These are phyloP conservation scores for Nephrocerus scutellatus DNA, from an alignment of 2,888 invertebrate genomes.

Conservation along the genomic window DNA sequence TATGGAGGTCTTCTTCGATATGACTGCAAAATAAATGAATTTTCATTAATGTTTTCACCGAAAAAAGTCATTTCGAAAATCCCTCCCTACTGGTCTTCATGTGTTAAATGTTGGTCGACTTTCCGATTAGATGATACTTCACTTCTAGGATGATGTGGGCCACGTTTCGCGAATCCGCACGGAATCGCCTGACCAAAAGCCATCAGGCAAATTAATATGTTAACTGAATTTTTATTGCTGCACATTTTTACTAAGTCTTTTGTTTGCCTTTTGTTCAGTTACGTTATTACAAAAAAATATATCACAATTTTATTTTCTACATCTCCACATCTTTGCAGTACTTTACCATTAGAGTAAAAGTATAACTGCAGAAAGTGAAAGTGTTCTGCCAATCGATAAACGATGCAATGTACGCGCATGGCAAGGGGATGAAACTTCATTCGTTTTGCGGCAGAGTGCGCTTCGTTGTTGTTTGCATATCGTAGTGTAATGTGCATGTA, in stretches of 20 bases:
- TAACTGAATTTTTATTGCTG: slow-evolving; percentile 27
- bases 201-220: slow-evolving; percentile 37
- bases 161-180: slow-evolving; percentile 46
- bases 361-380: too few species aligned
- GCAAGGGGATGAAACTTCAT: too few species aligned
- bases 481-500: too few species aligned
- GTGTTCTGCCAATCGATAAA: too few species aligned
- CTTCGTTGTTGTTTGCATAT: too few species aligned
- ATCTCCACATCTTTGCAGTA: too few species aligned
- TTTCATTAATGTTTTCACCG: background rate
- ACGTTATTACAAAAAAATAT: too few species aligned
- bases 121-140: slow-evolving; percentile 54
- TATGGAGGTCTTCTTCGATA: slow-evolving; percentile 68
- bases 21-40: slow-evolving; percentile 66
- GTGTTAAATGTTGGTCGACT: slow-evolving; percentile 61
- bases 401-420: too few species aligned
- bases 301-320: too few species aligned
- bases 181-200: slow-evolving; percentile 35
- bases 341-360: too few species aligned
- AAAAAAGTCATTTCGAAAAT: background rate
- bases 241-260: slow-evolving; percentile 1
- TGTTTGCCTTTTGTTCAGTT: background rate
- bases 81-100: slow-evolving; percentile 65
- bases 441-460: too few species aligned
- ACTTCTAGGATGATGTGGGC: slow-evolving; percentile 62